Conservation (phyloP, 1,140 invertebrate species). For the Procambarus virginalis region DNA sequence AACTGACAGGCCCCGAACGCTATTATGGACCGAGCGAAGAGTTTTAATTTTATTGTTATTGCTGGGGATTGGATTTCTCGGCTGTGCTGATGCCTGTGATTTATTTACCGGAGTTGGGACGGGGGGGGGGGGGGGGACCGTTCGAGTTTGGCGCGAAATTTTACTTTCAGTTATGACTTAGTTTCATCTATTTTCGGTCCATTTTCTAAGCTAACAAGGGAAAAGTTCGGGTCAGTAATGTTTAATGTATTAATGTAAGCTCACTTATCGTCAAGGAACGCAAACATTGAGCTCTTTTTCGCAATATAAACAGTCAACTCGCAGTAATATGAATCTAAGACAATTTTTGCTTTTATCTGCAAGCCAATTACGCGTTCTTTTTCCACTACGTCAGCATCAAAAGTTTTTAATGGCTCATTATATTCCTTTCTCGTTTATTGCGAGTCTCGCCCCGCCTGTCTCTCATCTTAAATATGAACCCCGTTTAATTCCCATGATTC, state of each 20-base stretch:
- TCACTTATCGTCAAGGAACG: constrained; percentile 17
- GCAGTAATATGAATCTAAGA: constrained; percentile 27
- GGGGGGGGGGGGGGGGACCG: neutral
- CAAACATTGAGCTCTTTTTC: constrained; percentile 16
- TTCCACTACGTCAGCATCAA: constrained; percentile 4
- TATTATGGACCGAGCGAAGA: constrained; percentile 49
- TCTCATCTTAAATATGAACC: constrained; percentile 39
- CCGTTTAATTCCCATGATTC: constrained; percentile 35
- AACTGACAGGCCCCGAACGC: constrained; percentile 39
- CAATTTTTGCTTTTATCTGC: constrained; percentile 30
- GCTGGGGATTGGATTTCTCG: constrained; percentile 38
- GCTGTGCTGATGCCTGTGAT: constrained; percentile 22
- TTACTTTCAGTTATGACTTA: neutral
- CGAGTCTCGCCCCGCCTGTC: neutral
- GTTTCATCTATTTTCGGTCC: neutral
- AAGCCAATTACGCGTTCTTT: constrained; percentile 5
- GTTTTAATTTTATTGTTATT: constrained; percentile 65
- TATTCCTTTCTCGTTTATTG: constrained; percentile 41
- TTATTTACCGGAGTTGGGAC: constrained; percentile 17
- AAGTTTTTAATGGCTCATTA: constrained; percentile 40
- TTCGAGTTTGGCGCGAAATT: constrained; percentile 13
- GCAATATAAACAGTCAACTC: neutral
- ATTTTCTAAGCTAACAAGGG: neutral
- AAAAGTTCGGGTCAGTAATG: constrained; percentile 4
- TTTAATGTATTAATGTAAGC: constrained; percentile 22